Evolutionary conservation across 2,888 invertebrate genomes (phyloP).

Genomic region (Meghimatium bilineatum): DNA sequence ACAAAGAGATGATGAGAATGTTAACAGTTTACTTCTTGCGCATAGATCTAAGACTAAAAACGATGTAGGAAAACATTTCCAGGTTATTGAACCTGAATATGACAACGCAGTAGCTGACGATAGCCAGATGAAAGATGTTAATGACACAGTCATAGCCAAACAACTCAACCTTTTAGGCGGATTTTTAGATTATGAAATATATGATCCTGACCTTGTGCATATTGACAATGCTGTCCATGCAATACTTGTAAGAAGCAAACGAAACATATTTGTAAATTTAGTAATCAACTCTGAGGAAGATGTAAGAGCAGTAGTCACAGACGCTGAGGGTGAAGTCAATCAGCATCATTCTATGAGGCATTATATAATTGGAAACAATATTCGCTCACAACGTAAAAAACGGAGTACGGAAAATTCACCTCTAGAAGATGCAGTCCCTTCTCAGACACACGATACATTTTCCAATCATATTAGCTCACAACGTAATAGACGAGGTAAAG

Average conservation of each 20-base stretch:
- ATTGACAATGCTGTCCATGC: background rate
- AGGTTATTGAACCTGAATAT: background rate
- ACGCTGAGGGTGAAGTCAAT: too few relatives aligned
- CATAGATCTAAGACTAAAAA: background rate
- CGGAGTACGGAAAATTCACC: too few relatives aligned
- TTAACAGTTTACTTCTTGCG: background rate
- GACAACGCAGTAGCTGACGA: background rate
- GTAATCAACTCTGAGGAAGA: too few relatives aligned
- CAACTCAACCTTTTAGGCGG: background rate
- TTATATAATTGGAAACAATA: too few relatives aligned
- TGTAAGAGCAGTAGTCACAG: too few relatives aligned
- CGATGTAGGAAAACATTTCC: background rate
- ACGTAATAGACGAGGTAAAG: too few relatives aligned
- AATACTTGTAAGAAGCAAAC: background rate
- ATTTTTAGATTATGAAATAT: background rate
- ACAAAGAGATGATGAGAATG: background rate
- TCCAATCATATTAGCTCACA: too few relatives aligned
- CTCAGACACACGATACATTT: too few relatives aligned
- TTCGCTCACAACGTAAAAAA: too few relatives aligned
- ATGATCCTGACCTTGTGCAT: background rate
- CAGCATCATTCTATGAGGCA: too few relatives aligned
- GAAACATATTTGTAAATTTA: too few relatives aligned
- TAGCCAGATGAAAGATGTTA: background rate
- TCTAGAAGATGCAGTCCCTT: too few relatives aligned
- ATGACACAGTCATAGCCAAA: background rate